A percentile compares a stretch with the other conserved stretches of the same genome.
These are phyloP conservation scores for Ichneumon xanthorius DNA, from an alignment of 2,888 invertebrate genomes.

Conservation along the genomic window DNA sequence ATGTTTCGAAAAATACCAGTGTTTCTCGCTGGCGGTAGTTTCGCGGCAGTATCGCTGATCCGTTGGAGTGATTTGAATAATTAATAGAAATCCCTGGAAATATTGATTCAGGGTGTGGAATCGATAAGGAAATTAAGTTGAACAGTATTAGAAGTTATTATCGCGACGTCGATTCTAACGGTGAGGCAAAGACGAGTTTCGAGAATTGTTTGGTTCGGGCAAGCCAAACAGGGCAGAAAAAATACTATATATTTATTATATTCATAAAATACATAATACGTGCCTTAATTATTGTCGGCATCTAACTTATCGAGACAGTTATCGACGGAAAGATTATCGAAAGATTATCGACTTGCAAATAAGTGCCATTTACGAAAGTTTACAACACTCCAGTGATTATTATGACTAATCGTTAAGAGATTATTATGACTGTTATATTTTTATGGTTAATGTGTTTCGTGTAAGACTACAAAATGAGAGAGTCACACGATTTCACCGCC, in stretches of 20 bases:
- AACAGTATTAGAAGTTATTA: background rate
- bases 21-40: background rate
- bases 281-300: background rate
- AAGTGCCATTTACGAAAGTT: no score
- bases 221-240: background rate
- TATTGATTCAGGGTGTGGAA: background rate
- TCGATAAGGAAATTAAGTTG: background rate
- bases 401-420: no score
- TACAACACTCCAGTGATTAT: no score
- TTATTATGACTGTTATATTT: no score
- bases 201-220: no score
- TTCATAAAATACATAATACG: no score
- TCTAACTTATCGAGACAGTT: background rate
- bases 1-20: background rate
- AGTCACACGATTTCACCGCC: background rate
- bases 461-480: slow-evolving; percentile 7
- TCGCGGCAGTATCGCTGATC: background rate
- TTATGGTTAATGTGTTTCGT: no score
- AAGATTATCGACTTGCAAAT: background rate
- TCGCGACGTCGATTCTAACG: no score
- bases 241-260: no score
- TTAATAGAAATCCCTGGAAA: background rate
- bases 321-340: background rate
- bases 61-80: background rate
- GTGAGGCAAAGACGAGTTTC: no score